These are phyloP conservation scores for Heterocephalus glaber DNA, from an alignment of 2,113 vertebrate genomes.

Conservation along the genomic window DNA sequence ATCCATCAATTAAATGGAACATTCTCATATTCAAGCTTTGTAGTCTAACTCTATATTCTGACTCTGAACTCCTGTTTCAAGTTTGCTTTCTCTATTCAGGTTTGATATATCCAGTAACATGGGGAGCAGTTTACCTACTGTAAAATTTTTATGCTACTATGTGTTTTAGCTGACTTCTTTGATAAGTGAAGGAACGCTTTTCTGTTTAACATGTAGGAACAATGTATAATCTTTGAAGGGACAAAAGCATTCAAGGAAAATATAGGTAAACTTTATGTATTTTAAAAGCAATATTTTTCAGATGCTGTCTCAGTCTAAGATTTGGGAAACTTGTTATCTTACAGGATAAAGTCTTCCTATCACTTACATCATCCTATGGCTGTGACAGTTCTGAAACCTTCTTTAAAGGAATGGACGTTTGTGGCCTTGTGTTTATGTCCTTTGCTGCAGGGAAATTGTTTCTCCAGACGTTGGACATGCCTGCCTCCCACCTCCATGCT, in stretches of 20 bases:
- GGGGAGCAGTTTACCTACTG: no score
- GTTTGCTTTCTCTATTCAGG: neutral
- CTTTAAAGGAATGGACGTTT: neutral
- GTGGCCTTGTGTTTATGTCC: neutral
- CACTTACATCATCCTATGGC: neutral
- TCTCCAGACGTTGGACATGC: slow-evolving; percentile 73
- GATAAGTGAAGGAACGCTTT: neutral
- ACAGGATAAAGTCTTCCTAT: neutral
- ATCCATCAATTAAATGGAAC: neutral
- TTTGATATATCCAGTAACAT: neutral
- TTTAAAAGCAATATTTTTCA: neutral
- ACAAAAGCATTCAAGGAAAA: neutral
- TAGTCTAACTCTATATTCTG: neutral
- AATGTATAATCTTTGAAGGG: neutral
- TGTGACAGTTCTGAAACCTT: slow-evolving; percentile 73
- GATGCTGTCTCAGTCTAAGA: neutral
- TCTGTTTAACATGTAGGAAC: neutral
- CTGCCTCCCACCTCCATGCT: no score
- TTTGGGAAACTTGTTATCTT: neutral
- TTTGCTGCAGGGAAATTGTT: slow-evolving; percentile 41
- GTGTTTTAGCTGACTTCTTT: neutral
- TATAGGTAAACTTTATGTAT: neutral
- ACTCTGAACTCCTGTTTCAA: neutral
- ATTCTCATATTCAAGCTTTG: neutral
- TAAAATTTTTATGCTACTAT: neutral